phyloP scores from a whole-genome alignment of 2,113 vertebrate genomes.

The Macrotus californicus region DNA sequence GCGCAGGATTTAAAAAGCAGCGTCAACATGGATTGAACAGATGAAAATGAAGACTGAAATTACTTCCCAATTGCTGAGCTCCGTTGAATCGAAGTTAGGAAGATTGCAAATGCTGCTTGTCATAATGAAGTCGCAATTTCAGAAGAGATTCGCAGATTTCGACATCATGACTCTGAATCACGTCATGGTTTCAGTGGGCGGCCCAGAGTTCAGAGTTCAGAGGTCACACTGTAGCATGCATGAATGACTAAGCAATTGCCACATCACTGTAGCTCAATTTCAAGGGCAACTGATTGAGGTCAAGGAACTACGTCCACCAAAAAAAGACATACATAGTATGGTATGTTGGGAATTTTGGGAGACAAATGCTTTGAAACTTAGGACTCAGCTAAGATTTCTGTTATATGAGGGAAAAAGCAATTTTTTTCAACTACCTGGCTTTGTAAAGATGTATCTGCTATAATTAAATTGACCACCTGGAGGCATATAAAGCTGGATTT shows the following conservation, averaged over 20 bases:
- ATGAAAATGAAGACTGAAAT: conserved; percentile 23
- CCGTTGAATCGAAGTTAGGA: neutral
- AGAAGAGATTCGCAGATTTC: neutral
- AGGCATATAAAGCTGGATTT: neutral
- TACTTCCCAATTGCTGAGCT: conserved; percentile 18
- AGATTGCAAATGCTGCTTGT: neutral
- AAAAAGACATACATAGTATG: neutral
- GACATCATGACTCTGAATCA: neutral
- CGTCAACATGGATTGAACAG: conserved; percentile 34
- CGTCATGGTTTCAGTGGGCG: neutral
- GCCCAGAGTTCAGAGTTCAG: neutral
- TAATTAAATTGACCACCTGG: neutral
- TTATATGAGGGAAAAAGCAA: neutral
- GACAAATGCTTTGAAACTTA: neutral
- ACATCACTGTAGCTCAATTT: neutral
- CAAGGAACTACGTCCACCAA: neutral
- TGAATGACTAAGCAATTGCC: neutral
- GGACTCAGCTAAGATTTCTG: neutral
- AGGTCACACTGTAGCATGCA: neutral
- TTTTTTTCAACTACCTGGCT: neutral
- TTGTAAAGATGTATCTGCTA: neutral
- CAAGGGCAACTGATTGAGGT: neutral
- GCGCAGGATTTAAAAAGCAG: conserved; percentile 1
- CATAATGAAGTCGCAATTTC: conserved; percentile 4
- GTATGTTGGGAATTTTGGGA: neutral